Conservation (phyloP, 2,113 vertebrate genomes). For the Datnioides undecimradiatus region DNA sequence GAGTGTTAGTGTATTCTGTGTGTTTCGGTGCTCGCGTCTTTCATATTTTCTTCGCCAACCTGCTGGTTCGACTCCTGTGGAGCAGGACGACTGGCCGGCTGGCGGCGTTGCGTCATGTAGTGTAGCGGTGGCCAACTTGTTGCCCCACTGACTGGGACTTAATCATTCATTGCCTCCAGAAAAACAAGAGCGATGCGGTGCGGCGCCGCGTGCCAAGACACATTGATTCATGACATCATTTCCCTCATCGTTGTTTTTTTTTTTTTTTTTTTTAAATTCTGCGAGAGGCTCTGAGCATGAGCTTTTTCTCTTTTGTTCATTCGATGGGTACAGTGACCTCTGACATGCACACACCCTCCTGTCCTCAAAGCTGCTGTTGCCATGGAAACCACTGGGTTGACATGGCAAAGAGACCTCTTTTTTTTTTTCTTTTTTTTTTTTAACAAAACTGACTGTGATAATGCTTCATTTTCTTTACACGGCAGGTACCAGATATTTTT, state of each 20-base stretch:
- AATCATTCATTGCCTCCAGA: slow-evolving; percentile 50
- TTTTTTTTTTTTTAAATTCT: slow-evolving; percentile 35
- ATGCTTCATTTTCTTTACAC: neutral
- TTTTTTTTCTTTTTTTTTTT: no score
- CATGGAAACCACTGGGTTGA: slow-evolving; percentile 4
- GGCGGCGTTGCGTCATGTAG: slow-evolving; percentile 20
- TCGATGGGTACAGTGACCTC: slow-evolving; percentile 54
- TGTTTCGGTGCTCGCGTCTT: slow-evolving; percentile 37
- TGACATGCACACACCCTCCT: slow-evolving; percentile 55
- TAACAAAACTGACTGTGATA: no score
- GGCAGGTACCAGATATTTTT: neutral
- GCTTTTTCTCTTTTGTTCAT: slow-evolving; percentile 20
- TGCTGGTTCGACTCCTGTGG: slow-evolving; percentile 57
- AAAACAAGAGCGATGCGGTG: slow-evolving; percentile 28
- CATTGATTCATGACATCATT: slow-evolving; percentile 32
- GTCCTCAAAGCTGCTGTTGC: slow-evolving; percentile 46
- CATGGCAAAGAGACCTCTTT: neutral
- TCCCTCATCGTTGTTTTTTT: slow-evolving; percentile 42
- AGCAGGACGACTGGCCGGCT: slow-evolving; percentile 43
- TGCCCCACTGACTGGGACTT: slow-evolving; percentile 37
- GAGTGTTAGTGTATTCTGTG: slow-evolving; percentile 65
- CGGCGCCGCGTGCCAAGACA: slow-evolving; percentile 31
- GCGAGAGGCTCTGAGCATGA: slow-evolving; percentile 27
- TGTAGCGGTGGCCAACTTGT: slow-evolving; percentile 21
- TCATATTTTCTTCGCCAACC: slow-evolving; percentile 45